phyloP scores from a whole-genome alignment of 2,113 vertebrate species.

The Brachirus orientalis region DNA sequence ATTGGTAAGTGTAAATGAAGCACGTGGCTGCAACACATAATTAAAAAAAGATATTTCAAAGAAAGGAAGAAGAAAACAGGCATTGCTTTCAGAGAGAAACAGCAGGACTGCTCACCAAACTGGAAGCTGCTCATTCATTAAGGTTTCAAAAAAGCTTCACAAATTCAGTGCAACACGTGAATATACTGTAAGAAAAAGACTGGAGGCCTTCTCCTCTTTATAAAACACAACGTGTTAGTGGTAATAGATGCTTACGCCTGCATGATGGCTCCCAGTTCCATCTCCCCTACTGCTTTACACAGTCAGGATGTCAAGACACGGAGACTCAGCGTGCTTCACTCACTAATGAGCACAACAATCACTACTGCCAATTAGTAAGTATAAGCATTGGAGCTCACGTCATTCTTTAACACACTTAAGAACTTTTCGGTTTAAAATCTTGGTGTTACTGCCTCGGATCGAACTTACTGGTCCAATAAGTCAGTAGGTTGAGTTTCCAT shows the following conservation, averaged over 20 bases:
- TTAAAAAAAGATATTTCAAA: constrained; percentile 31
- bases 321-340: constrained; percentile 43
- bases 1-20: too few species aligned
- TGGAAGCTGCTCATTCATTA: constrained; percentile 43
- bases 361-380: constrained; percentile 54
- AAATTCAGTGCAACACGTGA: constrained; percentile 40
- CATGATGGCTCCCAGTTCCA: constrained; percentile 40
- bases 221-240: constrained; percentile 68
- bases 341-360: constrained; percentile 66
- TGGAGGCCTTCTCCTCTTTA: constrained; percentile 48
- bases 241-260: constrained; percentile 49
- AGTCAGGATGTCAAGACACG: constrained; percentile 60
- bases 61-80: constrained; percentile 7
- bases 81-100: constrained; percentile 34
- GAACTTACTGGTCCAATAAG: too few species aligned
- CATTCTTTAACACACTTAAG: too few species aligned
- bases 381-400: constrained; percentile 47
- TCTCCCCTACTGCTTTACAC: constrained; percentile 74
- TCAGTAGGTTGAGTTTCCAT: too few species aligned
- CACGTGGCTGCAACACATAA: too few species aligned
- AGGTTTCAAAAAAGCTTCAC: constrained; percentile 40
- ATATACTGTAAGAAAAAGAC: constrained; percentile 43
- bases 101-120: too few species aligned
- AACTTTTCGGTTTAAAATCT: too few species aligned
- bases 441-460: too few species aligned